Base-by-base conservation (phyloP, 92 coral and sea anemone genomes). In the Virgularia gustaviana region DNA sequence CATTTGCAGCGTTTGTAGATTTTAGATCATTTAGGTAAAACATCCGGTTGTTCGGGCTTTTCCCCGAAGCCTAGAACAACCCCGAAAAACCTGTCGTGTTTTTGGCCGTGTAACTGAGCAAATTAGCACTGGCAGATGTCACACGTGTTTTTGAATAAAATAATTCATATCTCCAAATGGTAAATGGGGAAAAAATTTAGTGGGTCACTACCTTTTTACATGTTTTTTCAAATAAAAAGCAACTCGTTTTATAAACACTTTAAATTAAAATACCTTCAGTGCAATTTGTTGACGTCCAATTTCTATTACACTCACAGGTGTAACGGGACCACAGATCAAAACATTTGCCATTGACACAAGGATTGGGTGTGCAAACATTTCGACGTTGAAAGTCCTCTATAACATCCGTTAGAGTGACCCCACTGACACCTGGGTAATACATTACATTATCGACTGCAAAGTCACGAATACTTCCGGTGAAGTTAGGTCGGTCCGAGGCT, bases 381-480 rank as follows among this genome's bases (percentile, higher is more conserved):
- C 60, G 71, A 33, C 98, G 85, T 49, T 85, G 85, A 76, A 90
- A 92, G 42, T 88, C 96, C 28, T n/a, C 65, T 24, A 35, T 55
- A 28, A 79, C 74, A 51, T 83, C 72, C 11, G 62, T 60, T 33
- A 77, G 43, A 8, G 57, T 56, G 47, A 81, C 87, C 25, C 72
- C 82, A 49, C 68, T 47, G 36, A 71, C 71, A 15, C 79, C 77
- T 28, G 98, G 98, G 43, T 89, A 78, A 24, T 79, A 73, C 32
- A 80, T 75, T 36, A 52, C 49, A 10, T 70, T 73, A 58, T 87
- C 88, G 15, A 92, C 83, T 51, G 34, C 54, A 43, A 90, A 86
- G 76, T 92, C 94, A 59, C 85, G 84, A 15, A 92, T 64, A 72
- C 98, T 86, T 53, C 98, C 98, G 79, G 83, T 81, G 57, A 86